Evolutionary conservation across 2,797 vertebrate genomes (phyloP).

Genomic region (Silurus aristotelis): DNA sequence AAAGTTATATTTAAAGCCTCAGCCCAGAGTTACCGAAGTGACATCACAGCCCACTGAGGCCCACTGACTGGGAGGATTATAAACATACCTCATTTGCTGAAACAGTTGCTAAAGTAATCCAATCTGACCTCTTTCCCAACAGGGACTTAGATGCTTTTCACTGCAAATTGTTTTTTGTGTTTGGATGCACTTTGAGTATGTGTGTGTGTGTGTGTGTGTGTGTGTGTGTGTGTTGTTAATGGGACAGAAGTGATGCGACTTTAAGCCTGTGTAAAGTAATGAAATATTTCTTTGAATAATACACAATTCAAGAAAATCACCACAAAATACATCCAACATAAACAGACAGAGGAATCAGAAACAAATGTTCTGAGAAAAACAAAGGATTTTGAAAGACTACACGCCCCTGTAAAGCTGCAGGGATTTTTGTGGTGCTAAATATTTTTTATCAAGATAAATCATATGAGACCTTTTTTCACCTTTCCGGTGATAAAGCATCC

Average conservation of each 20-base stretch:
- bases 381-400: neutral
- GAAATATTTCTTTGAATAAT: neutral
- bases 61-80: constrained; percentile 15
- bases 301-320: neutral
- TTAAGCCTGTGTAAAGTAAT: neutral
- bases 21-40: neutral
- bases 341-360: neutral
- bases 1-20: constrained; percentile 21
- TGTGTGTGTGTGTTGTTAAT: neutral
- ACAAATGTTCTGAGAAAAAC: neutral
- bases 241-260: neutral
- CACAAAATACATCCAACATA: neutral
- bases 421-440: neutral
- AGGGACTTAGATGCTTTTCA: constrained; percentile 13
- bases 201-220: neutral
- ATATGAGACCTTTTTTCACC: neutral
- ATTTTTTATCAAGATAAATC: neutral
- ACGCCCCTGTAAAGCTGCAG: neutral
- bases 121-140: constrained; percentile 29
- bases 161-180: constrained; percentile 16
- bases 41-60: constrained; percentile 19
- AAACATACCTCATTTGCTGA: constrained; percentile 30
- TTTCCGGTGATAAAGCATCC: neutral
- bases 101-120: constrained; percentile 33
- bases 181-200: neutral